Evolutionary conservation across 2,797 vertebrate species (phyloP).

Genomic region (Cynodonichthys magdalenae): DNA sequence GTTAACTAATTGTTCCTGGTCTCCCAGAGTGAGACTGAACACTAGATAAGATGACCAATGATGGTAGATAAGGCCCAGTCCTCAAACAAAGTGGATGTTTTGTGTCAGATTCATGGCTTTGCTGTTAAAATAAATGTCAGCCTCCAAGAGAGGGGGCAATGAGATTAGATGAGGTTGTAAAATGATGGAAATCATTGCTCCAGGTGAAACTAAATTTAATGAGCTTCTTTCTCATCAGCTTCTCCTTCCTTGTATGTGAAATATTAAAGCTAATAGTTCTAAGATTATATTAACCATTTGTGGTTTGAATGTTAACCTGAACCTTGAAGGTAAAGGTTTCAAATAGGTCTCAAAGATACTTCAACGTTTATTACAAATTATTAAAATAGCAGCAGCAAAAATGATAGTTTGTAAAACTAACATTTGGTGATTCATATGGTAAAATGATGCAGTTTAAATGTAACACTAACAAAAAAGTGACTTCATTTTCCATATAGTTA

Average conservation of each 20-base stretch:
- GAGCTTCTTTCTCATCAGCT: conserved; percentile 35
- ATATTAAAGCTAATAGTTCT: conserved; percentile 7
- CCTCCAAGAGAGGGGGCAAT: conserved; percentile 24
- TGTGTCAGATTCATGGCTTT: conserved; percentile 34
- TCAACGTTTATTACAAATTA: background rate
- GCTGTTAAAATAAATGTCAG: conserved; percentile 45
- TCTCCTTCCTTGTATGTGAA: background rate
- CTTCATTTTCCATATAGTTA: too few species aligned
- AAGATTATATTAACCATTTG: conserved; percentile 14
- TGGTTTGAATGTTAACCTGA: background rate
- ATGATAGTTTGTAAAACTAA: background rate
- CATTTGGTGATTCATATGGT: too few species aligned
- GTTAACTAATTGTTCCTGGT: conserved; percentile 59
- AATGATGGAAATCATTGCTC: conserved; percentile 50
- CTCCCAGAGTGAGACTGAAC: conserved; percentile 53
- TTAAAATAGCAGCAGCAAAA: background rate
- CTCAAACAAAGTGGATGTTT: conserved; percentile 39
- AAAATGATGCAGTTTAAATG: too few species aligned
- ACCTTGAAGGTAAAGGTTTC: background rate
- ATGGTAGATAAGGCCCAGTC: conserved; percentile 44
- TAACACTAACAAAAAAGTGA: too few species aligned
- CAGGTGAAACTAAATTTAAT: conserved; percentile 42
- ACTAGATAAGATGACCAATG: conserved; percentile 45
- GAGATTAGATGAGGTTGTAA: conserved; percentile 48
- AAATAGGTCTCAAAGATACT: background rate